Evolutionary conservation across 2,113 vertebrate species (phyloP), one percentile per base, ranked within the genome.

Genomic region (Epinephelus moara): DNA sequence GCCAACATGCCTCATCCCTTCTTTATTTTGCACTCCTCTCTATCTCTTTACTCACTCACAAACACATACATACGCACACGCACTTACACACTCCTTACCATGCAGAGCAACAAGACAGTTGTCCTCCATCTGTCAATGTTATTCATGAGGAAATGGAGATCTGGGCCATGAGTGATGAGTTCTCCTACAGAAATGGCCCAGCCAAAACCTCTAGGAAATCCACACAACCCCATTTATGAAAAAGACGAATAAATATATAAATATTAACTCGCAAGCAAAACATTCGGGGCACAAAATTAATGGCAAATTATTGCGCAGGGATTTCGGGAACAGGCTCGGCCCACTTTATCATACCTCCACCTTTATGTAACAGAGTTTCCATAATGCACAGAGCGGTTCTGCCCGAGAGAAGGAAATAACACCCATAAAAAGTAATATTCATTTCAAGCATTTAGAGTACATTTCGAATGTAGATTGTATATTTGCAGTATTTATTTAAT

Each of bases 91-190:
- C 82, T 74, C 75, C 42, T 90, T 88, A 71, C 88, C 85, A 91
- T 92, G 89, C 90, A 88, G 72, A 67, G 88, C 89, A 75, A 86
- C 86, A 69, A 80, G 83, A 89, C 85, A 81, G 86, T 89, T 88
- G 87, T 91, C 91, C 91, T 89, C 89, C 92, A 91, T 92, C 91
- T 91, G 91, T 91, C 92, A 93, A 68, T 91, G 84, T 93, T 94
- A 94, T 94, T 92, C 91, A 92, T 91, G 89, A 92, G 91, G 88
- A 93, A 94, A 91, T 71, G 67, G 84, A 90, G 87, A 91, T 86
- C 85, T 83, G 68, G 78, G 80, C 82, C 73, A 42, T 91, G 92
- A 94, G 85, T 91, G 90, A 93, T 94, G 91, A 91, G 81, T 89
- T 91, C 85, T 81, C 74, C 66, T 63, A n/a, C 72, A 62, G 81